Conservation (phyloP, 2,888 invertebrate genomes). For the Drosophila algonquin region DNA sequence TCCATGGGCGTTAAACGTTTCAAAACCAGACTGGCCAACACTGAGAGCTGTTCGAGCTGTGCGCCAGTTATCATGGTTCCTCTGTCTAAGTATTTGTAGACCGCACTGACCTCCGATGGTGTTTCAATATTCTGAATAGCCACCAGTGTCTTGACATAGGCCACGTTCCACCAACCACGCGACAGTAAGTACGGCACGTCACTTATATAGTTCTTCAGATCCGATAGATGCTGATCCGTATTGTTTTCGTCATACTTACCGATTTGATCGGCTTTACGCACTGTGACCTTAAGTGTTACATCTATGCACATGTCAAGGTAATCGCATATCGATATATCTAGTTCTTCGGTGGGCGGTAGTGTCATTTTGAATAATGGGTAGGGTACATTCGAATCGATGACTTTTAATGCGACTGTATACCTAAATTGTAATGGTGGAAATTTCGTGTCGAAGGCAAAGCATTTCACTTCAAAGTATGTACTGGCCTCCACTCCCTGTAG, state of each 20-base stretch:
- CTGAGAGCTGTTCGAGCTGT: conserved; percentile 34
- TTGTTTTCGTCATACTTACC: background rate
- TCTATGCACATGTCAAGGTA: conserved; percentile 19
- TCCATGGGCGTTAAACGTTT: conserved; percentile 2
- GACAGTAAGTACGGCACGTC: background rate
- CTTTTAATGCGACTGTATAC: background rate
- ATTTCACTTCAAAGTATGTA: conserved; percentile 24
- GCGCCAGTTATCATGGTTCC: background rate
- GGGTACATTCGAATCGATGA: conserved; percentile 1
- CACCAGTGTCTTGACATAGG: conserved; percentile 4
- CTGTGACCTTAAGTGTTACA: accelerated
- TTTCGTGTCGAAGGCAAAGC: background rate
- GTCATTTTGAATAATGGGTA: background rate
- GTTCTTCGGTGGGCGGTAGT: conserved; percentile 6
- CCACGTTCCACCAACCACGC: conserved; percentile 35
- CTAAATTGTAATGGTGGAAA: conserved; percentile 23
- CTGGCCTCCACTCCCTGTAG: background rate
- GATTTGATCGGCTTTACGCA: background rate
- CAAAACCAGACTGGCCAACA: conserved; percentile 12
- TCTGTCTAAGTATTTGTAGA: conserved; percentile 6
- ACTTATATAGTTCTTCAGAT: background rate
- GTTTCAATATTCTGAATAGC: background rate
- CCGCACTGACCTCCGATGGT: background rate
- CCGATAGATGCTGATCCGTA: background rate
- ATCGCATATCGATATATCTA: conserved; percentile 29